phyloP scores from a whole-genome alignment of 2,888 invertebrate species.

The Eupeodes latifasciatus region DNA sequence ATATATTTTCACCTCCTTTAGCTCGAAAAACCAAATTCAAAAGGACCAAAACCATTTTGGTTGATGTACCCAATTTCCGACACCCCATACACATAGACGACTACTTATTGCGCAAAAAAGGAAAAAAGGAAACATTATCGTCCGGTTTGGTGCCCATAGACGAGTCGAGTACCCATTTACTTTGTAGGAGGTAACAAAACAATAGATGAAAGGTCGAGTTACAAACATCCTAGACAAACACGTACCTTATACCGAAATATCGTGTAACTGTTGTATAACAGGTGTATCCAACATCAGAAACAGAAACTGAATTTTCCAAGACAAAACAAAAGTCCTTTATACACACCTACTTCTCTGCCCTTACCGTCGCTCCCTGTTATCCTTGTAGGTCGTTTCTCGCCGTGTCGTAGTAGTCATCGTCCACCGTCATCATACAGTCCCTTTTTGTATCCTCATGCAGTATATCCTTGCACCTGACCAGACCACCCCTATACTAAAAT shows the following conservation, averaged over 20 bases:
- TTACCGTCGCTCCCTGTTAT: background rate
- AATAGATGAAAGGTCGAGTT: conserved; percentile 44
- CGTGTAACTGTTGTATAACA: conserved; percentile 59
- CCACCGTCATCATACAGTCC: background rate
- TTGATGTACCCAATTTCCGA: conserved; percentile 19
- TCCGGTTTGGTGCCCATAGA: conserved; percentile 3
- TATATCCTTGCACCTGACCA: background rate
- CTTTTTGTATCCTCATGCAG: background rate
- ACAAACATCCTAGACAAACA: conserved; percentile 22
- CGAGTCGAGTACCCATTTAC: background rate
- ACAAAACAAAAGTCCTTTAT: conserved; percentile 46
- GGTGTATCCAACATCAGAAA: conserved; percentile 64
- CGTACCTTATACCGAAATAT: conserved; percentile 36
- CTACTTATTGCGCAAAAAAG: background rate
- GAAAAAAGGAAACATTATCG: conserved; percentile 12
- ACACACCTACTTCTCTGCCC: conserved; percentile 25
- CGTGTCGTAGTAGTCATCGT: background rate
- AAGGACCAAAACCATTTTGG: conserved; percentile 7
- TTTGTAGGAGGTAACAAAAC: conserved; percentile 7
- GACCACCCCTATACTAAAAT: background rate
- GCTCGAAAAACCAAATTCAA: background rate
- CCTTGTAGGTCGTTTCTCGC: background rate
- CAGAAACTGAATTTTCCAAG: conserved; percentile 62
- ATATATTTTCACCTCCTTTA: background rate
- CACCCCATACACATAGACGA: background rate